Evolutionary conservation across 2,797 vertebrate species (phyloP), one percentile per base, ranked within the genome.

Genomic region (Argentina silus): DNA sequence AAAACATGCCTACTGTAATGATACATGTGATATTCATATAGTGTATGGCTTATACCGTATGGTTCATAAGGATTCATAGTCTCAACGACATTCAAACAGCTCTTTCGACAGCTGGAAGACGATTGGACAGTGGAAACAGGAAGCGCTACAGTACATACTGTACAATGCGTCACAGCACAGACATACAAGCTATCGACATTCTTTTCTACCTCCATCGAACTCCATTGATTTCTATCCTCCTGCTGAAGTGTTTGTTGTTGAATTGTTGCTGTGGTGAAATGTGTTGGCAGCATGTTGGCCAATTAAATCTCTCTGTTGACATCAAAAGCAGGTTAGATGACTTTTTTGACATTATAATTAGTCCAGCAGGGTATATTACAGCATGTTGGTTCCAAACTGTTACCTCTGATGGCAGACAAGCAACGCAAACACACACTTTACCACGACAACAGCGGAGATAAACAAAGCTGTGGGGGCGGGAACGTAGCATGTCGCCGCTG

Each of bases 281-380:
- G n/a, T n/a, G n/a, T 1, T 76, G 79, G 67, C 74, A 57, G 77
- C 53, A 12, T 59, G 67, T 81, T 6, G 47, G 57, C 77, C 74
- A 86, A 83, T 85, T 81, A 86, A 77, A 79, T 65, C 17, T 1
- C 8, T 0, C 21, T 53, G 70, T 74, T 43, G 77, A 80, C 23
- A 21, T 73, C 43, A 76, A 48, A 7, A 23, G 47, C 63, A 74
- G 53, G 65, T 64, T 44, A 60, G 69, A 59, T 23, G 74, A 84
- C 77, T 72, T 53, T 3, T 74, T 17, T 78, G 81, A 88, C 77
- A 74, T 78, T 84, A 36, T 78, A 83, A 83, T 86, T 80, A 83
- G 77, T 86, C 72, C 81, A 51, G 17, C 36, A 3, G 78, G 76
- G 76, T 80, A 56, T 79, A n/a, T n/a, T 79, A 80, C 79, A 77